Evolutionary conservation across 2,797 vertebrate species (phyloP).

Genomic region (Limosa lapponica): DNA sequence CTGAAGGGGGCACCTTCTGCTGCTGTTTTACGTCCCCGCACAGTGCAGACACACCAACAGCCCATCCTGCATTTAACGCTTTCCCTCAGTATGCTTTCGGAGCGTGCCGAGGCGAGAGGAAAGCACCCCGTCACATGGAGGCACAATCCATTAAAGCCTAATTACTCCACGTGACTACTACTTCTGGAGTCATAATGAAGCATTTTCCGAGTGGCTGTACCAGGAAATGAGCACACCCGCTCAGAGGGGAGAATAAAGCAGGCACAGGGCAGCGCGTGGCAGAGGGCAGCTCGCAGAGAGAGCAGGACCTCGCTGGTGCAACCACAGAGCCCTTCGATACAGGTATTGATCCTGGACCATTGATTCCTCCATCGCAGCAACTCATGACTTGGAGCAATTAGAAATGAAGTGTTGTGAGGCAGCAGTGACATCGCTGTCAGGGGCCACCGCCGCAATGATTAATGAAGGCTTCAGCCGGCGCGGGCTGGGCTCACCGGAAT

Average conservation of each 20-base stretch:
- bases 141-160: not conserved
- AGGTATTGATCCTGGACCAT: not conserved
- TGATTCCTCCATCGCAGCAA: not conserved
- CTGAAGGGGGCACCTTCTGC: not conserved
- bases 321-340: not conserved
- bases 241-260: not conserved
- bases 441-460: not conserved
- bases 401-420: not conserved
- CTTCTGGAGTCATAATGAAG: not conserved
- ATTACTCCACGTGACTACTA: not conserved
- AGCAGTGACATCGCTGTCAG: not conserved
- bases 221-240: not conserved
- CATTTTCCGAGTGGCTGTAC: not conserved
- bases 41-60: not conserved
- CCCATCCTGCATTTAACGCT: not conserved
- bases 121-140: not conserved
- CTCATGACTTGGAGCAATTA: not conserved
- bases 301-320: not conserved
- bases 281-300: not conserved
- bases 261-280: not conserved
- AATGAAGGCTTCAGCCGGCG: not conserved
- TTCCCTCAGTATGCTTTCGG: not conserved
- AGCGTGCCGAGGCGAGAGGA: not conserved
- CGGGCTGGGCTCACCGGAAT: not conserved
- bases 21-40: not conserved